phyloP scores from a whole-genome alignment of 2,797 vertebrate genomes.

The Ctenochaetus hawaiiensis region DNA sequence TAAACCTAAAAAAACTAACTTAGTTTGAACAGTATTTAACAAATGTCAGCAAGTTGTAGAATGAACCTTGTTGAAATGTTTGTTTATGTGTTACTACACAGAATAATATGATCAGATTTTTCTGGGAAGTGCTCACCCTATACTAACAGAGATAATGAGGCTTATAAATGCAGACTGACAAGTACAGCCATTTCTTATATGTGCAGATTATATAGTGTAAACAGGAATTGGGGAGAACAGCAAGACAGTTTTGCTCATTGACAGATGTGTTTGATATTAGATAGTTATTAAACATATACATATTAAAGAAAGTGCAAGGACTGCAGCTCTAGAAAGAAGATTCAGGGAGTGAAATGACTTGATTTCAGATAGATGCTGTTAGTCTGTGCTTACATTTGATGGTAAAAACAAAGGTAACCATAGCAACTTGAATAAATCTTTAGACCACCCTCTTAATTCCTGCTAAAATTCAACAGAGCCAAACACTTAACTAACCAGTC shows the following conservation, averaged over 20 bases:
- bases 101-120: background rate
- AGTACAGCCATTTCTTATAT: background rate
- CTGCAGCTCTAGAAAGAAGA: background rate
- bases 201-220: background rate
- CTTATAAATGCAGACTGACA: constrained; percentile 1
- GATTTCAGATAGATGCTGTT: background rate
- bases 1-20: background rate
- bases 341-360: background rate
- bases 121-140: background rate
- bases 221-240: background rate
- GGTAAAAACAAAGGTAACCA: constrained; percentile 9
- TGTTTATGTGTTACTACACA: constrained; percentile 19
- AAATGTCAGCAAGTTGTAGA: background rate
- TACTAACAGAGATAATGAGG: constrained; percentile 4
- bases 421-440: background rate
- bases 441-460: background rate
- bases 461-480: background rate
- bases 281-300: background rate
- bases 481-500: constrained; percentile 18
- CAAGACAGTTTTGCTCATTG: background rate
- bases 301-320: background rate
- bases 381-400: background rate
- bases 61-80: background rate
- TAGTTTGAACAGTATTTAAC: constrained; percentile 1
- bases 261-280: constrained; percentile 7